phyloP scores from a whole-genome alignment of 2,888 invertebrate species.

The Smittia aterrima region DNA sequence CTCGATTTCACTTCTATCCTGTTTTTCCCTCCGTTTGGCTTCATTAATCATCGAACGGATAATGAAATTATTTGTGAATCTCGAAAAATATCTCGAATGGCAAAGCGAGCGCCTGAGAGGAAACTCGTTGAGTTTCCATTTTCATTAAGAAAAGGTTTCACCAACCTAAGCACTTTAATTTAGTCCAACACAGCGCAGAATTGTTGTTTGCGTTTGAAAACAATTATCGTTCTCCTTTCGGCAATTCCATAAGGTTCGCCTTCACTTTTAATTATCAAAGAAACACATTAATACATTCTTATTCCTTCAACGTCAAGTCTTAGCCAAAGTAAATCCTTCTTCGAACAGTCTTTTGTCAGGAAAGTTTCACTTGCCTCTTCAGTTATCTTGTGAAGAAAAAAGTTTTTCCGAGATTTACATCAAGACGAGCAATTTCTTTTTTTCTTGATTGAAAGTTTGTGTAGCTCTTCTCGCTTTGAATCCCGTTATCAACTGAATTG shows the following conservation, averaged over 20 bases:
- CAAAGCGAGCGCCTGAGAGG: too few species aligned
- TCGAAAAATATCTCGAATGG: too few species aligned
- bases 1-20: too few species aligned
- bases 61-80: too few species aligned
- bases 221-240: too few species aligned
- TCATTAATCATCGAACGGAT: too few species aligned
- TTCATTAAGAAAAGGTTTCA: too few species aligned
- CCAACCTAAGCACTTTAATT: too few species aligned
- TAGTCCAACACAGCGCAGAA: too few species aligned
- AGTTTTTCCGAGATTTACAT: neutral
- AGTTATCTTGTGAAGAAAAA: neutral
- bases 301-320: neutral
- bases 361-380: neutral
- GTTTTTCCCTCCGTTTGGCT: too few species aligned
- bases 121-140: too few species aligned
- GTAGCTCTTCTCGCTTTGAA: neutral
- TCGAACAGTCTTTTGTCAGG: neutral
- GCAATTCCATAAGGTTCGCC: neutral
- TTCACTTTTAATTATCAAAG: constrained; percentile 21
- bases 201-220: too few species aligned
- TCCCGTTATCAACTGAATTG: neutral
- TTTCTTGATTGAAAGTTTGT: neutral
- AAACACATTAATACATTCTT: constrained; percentile 26
- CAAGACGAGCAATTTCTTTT: neutral
- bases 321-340: neutral